Evolutionary conservation across 2,797 vertebrate genomes (phyloP).

Genomic region (Sebastes kiyomatsui): DNA sequence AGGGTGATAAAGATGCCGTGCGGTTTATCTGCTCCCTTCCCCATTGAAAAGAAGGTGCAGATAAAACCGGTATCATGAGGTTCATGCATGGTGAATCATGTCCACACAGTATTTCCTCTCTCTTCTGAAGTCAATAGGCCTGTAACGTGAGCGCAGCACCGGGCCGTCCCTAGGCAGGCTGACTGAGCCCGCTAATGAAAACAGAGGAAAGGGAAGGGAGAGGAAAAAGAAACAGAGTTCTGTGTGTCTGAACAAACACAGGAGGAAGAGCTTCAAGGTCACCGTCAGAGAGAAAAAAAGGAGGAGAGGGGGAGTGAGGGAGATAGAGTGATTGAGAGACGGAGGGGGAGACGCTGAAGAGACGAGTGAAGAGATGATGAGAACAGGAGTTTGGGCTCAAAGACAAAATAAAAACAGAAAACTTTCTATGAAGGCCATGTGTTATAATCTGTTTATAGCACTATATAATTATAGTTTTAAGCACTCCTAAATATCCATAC

Average conservation of each 20-base stretch:
- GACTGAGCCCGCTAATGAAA: conserved; percentile 80
- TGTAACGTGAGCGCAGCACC: conserved; percentile 81
- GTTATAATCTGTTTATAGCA: background rate
- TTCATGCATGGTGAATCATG: conserved; percentile 82
- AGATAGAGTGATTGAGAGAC: conserved; percentile 49
- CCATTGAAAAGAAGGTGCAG: conserved; percentile 72
- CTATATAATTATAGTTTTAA: no score
- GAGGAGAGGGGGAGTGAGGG: conserved; percentile 38
- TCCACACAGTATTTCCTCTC: conserved; percentile 77
- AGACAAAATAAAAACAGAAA: conserved; percentile 43
- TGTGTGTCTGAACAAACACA: conserved; percentile 75
- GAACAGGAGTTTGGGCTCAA: conserved; percentile 42
- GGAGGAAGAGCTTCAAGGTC: conserved; percentile 82
- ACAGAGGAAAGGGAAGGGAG: conserved; percentile 66
- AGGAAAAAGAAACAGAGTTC: conserved; percentile 53
- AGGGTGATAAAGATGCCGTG: conserved; percentile 71
- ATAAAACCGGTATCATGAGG: conserved; percentile 80
- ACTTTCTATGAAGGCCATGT: background rate
- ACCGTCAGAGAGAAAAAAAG: conserved; percentile 50
- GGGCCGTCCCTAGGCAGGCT: conserved; percentile 73
- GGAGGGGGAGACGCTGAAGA: conserved; percentile 31
- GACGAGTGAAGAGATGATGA: conserved; percentile 52
- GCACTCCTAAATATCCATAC: background rate
- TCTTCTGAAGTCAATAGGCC: conserved; percentile 80
- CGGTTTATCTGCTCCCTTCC: conserved; percentile 70